Percentiles rank a stretch among this genome's conserved stretches.
Conservation (phyloP, 2,797 vertebrate genomes). For the Sebastes goodei region DNA sequence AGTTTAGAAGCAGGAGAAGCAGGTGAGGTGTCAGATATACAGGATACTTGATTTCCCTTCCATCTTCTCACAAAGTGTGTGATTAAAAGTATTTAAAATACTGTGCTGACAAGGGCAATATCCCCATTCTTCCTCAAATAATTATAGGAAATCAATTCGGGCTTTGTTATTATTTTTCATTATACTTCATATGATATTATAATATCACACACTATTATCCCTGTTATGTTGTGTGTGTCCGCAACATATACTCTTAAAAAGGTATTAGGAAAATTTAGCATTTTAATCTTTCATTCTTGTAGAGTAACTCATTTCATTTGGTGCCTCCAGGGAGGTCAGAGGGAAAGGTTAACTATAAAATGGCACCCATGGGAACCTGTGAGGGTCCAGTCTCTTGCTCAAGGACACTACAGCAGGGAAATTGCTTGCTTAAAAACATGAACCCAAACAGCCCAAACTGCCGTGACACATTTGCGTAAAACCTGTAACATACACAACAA, state of each 20-base stretch:
- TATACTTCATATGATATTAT: background rate
- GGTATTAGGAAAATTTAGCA: background rate
- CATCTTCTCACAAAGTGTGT: background rate
- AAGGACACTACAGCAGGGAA: constrained; percentile 39
- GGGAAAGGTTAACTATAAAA: constrained; percentile 38
- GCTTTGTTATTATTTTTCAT: background rate
- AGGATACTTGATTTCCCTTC: background rate
- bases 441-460: background rate
- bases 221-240: background rate
- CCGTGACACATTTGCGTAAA: background rate
- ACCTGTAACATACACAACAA: background rate
- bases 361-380: constrained; percentile 27
- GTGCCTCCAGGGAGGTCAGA: constrained; percentile 44
- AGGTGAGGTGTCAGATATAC: constrained; percentile 8
- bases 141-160: background rate
- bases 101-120: background rate
- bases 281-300: constrained; percentile 36
- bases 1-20: background rate
- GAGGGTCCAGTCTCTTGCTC: constrained; percentile 33
- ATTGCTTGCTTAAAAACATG: background rate
- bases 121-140: background rate
- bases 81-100: constrained; percentile 14
- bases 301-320: constrained; percentile 37
- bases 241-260: background rate
- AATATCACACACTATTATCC: background rate